Percentiles rank a stretch among this genome's conserved stretches.
Conservation (phyloP, 2,797 vertebrate genomes). For the Pseudochirops cupreus region DNA sequence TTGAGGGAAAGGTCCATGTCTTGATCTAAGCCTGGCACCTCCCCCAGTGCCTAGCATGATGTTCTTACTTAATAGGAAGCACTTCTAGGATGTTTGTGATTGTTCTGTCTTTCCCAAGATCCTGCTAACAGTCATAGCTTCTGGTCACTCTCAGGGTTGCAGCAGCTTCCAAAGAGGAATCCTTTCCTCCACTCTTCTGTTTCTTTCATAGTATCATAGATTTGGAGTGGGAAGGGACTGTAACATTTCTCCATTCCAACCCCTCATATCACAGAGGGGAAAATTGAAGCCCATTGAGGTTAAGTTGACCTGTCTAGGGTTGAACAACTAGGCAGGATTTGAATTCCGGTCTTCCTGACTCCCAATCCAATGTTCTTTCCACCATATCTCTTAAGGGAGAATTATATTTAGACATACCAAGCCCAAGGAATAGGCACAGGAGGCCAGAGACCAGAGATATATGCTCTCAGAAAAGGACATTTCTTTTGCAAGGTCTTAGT, state of each 20-base stretch:
- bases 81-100: neutral
- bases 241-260: neutral
- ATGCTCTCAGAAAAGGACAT: neutral
- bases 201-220: neutral
- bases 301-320: neutral
- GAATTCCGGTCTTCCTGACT: neutral
- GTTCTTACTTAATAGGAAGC: neutral
- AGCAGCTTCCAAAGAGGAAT: neutral
- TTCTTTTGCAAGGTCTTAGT: neutral
- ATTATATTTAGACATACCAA: neutral
- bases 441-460: neutral
- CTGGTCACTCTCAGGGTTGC: neutral
- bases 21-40: neutral
- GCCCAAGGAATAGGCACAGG: neutral
- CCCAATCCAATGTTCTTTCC: neutral
- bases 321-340: neutral
- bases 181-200: neutral
- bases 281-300: neutral
- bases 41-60: neutral
- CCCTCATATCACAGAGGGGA: neutral
- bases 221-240: neutral
- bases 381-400: neutral
- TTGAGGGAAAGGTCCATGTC: neutral
- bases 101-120: neutral
- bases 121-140: neutral